phyloP scores from a whole-genome alignment of 2,797 vertebrate genomes.

The Chanos chanos region DNA sequence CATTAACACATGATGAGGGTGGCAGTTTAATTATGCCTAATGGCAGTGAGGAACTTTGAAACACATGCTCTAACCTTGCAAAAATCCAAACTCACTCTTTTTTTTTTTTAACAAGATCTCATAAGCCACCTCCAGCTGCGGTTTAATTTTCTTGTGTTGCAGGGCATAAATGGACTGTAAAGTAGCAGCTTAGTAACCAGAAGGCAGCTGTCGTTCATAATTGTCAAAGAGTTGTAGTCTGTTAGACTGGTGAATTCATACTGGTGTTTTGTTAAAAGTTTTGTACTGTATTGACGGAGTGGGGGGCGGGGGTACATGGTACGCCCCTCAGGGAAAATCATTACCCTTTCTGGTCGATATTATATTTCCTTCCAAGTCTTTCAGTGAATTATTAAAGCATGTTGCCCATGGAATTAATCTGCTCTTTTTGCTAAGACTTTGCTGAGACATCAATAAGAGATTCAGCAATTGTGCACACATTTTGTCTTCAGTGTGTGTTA shows the following conservation, averaged over 20 bases:
- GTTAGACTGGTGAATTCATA: background rate
- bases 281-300: no score
- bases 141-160: constrained; percentile 36
- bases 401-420: background rate
- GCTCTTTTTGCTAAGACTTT: background rate
- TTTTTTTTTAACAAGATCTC: constrained; percentile 19
- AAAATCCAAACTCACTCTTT: constrained; percentile 26
- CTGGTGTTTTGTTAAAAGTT: background rate
- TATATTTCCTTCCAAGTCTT: background rate
- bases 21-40: constrained; percentile 47
- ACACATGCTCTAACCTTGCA: no score
- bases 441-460: no score
- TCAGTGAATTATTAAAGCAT: constrained; percentile 18
- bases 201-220: constrained; percentile 31
- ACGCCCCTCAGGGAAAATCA: constrained; percentile 2
- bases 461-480: no score
- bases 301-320: constrained; percentile 25
- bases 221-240: constrained; percentile 1
- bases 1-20: constrained; percentile 26
- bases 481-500: no score
- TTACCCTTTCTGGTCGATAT: constrained; percentile 12
- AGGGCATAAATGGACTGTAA: background rate
- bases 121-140: constrained; percentile 25
- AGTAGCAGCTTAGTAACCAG: constrained; percentile 15
- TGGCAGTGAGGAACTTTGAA: constrained; percentile 34